Evolutionary conservation across 2,888 invertebrate genomes (phyloP).

Genomic region (Nymphalis urticae): DNA sequence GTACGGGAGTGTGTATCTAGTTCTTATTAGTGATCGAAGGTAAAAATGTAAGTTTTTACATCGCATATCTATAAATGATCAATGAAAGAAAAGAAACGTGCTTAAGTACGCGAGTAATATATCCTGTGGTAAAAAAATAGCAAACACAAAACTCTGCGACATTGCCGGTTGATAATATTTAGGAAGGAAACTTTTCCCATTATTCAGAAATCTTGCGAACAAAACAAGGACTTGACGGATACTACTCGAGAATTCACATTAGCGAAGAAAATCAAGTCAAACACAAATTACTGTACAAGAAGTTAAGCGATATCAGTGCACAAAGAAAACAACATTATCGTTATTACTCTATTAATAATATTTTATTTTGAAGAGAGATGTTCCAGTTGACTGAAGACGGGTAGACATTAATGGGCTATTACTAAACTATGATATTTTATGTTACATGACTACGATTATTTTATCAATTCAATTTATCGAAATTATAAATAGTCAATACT

Average conservation of each 20-base stretch:
- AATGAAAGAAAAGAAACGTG: neutral
- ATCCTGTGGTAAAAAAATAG: slow-evolving; percentile 35
- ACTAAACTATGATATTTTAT: too few species aligned
- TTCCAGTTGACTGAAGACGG: neutral
- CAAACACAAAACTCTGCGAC: slow-evolving; percentile 31
- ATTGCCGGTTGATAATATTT: slow-evolving; percentile 37
- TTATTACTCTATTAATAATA: slow-evolving; percentile 1
- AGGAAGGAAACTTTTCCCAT: slow-evolving; percentile 42
- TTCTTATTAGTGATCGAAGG: too few species aligned
- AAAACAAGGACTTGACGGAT: slow-evolving; percentile 41
- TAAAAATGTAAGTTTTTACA: too few species aligned
- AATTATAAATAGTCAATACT: too few species aligned
- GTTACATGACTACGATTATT: too few species aligned
- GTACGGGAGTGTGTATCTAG: too few species aligned
- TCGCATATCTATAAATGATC: too few species aligned
- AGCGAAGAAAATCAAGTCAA: slow-evolving; percentile 39
- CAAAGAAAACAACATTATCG: slow-evolving; percentile 5
- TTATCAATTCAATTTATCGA: too few species aligned
- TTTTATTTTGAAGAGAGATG: neutral
- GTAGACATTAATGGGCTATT: neutral
- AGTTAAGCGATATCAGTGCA: slow-evolving; percentile 15
- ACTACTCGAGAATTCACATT: slow-evolving; percentile 35
- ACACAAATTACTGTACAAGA: slow-evolving; percentile 25
- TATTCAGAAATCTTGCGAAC: slow-evolving; percentile 42
- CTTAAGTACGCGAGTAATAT: slow-evolving; percentile 16